These are phyloP conservation scores for Cephus sareptanus DNA, from an alignment of 2,888 invertebrate species.

Conservation along the genomic window DNA sequence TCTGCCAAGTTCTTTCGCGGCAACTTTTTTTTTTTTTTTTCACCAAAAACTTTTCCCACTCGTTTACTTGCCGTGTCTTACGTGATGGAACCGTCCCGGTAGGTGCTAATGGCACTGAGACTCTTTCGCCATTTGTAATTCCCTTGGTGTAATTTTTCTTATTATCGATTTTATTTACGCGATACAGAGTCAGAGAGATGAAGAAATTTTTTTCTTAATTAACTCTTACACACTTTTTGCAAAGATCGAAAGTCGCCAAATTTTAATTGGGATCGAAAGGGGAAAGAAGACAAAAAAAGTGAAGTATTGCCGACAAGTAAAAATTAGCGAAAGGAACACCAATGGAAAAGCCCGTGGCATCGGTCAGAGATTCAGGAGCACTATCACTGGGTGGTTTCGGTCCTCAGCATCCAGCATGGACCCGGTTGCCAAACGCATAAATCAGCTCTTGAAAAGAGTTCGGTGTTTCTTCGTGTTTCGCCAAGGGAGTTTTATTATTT, in stretches of 20 bases:
- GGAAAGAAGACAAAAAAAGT: neutral
- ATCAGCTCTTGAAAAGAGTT: slow-evolving; percentile 36
- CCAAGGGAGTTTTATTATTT: slow-evolving; percentile 32
- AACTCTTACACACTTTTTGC: neutral
- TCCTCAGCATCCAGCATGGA: slow-evolving; percentile 20
- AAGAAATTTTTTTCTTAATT: neutral
- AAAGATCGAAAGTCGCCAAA: neutral
- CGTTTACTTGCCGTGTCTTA: neutral
- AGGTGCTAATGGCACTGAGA: neutral
- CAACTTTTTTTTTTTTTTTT: neutral
- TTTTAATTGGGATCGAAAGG: too few species aligned
- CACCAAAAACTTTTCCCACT: neutral
- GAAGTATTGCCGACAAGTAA: neutral
- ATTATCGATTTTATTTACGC: neutral
- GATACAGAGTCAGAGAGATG: neutral
- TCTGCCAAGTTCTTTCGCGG: neutral
- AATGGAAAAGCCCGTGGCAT: slow-evolving; percentile 10
- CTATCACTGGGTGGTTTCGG: neutral
- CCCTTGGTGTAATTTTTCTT: neutral
- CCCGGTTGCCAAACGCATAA: slow-evolving; percentile 37
- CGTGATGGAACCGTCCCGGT: neutral
- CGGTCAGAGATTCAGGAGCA: slow-evolving; percentile 17
- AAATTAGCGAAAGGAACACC: neutral
- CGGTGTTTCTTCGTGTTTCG: slow-evolving; percentile 34
- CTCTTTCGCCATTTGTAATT: neutral